These are phyloP conservation scores for Pogonocherus hispidulus DNA, from an alignment of 2,888 invertebrate genomes.

Conservation along the genomic window DNA sequence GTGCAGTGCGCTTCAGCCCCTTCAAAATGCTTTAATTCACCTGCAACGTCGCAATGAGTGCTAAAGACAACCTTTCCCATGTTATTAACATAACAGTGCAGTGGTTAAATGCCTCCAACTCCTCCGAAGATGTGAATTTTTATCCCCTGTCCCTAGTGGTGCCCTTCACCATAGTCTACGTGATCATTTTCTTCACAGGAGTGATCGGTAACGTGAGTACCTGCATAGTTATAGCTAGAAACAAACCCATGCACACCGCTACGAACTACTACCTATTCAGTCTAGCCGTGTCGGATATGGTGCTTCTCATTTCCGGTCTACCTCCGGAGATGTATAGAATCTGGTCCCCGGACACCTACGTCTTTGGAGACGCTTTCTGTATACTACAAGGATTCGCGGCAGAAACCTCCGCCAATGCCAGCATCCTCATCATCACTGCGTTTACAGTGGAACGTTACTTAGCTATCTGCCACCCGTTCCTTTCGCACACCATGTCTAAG, in stretches of 20 bases:
- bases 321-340: constrained; percentile 86
- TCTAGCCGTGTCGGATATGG: constrained; percentile 85
- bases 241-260: constrained; percentile 87
- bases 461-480: constrained; percentile 76
- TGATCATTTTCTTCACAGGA: constrained; percentile 82
- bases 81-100: background rate
- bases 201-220: constrained; percentile 87
- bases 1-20: background rate
- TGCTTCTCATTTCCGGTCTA: constrained; percentile 84
- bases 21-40: constrained; percentile 1
- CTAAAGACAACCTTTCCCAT: background rate
- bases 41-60: constrained; percentile 4
- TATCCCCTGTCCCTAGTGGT: constrained; percentile 76
- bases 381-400: constrained; percentile 82
- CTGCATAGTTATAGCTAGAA: constrained; percentile 88
- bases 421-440: constrained; percentile 83
- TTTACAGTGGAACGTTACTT: constrained; percentile 83
- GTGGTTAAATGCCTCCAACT: background rate
- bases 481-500: constrained; percentile 88
- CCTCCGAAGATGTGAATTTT: constrained; percentile 30
- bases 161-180: constrained; percentile 82
- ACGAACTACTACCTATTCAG: constrained; percentile 89
- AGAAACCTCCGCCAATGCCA: constrained; percentile 85
- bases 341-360: constrained; percentile 83
- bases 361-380: constrained; percentile 85